Conservation (phyloP, 2,888 invertebrate species). For the Ochlodes sylvanus region DNA sequence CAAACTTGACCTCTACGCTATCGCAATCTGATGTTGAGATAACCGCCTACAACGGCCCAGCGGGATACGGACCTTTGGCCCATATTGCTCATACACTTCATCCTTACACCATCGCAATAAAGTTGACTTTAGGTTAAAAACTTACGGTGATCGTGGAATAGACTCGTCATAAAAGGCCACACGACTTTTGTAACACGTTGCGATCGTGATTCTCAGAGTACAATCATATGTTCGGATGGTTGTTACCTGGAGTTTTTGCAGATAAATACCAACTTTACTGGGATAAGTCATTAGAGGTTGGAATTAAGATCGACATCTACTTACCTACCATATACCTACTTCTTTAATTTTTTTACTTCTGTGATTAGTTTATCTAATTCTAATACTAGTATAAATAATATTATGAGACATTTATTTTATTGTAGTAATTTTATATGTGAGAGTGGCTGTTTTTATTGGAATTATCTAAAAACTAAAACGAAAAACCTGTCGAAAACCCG, state of each 20-base stretch:
- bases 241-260: constrained; percentile 40
- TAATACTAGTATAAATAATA: too few relatives aligned
- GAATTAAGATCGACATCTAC: constrained; percentile 16
- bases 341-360: too few relatives aligned
- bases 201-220: constrained; percentile 64
- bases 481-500: too few relatives aligned
- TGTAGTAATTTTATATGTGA: too few relatives aligned
- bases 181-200: constrained; percentile 70
- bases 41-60: constrained; percentile 77
- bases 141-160: constrained; percentile 55
- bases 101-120: constrained; percentile 50
- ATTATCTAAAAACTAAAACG: too few relatives aligned
- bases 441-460: too few relatives aligned
- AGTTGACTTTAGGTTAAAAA: constrained; percentile 49
- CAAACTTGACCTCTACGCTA: constrained; percentile 75
- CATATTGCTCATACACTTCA: constrained; percentile 43
- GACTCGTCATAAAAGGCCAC: constrained; percentile 71
- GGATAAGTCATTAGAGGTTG: constrained; percentile 29
- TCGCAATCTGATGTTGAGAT: constrained; percentile 78
- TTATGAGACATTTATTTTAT: too few relatives aligned
- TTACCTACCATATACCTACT: not conserved
- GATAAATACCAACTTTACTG: constrained; percentile 20
- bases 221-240: constrained; percentile 36
- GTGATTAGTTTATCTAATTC: too few relatives aligned
- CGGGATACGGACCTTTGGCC: constrained; percentile 62